Base-by-base conservation (phyloP, 2,888 invertebrate species). In the Glyphotaelius pellucidus region DNA sequence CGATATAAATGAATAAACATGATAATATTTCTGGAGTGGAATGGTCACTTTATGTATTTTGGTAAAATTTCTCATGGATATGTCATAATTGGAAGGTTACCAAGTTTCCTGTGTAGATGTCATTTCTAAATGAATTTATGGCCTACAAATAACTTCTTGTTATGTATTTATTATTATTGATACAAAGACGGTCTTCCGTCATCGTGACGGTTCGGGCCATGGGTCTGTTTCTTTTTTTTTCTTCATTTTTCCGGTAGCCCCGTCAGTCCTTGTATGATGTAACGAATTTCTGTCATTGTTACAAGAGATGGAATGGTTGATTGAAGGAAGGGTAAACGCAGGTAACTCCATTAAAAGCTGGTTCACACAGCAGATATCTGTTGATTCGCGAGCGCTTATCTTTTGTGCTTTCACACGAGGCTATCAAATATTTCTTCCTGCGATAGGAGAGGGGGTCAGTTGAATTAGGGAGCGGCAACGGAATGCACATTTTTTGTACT, bases 11-110 rank as follows among this genome's bases (percentile, higher is more conserved):
- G 3, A 67, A 67, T 25, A 9, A 67, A 67, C 25, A 67, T 67
- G 25, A 67, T n/a, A n/a, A 67, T 3, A 25, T 25, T 67, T 67
- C 67, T n/a, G 81, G 88, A 88, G 88, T 91, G 83, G 32, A 32
- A 42, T 87, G 30, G 80, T 91, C 38, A 85, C 25, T 52, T 90
- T 35, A 90, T 84, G 80, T 89, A 89, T 90, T 90, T 90, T 90
- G 83, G 81, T 90, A 35, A 25, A 83, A 83, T 90, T 90, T 31
- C 83, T 30, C 90, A 80, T 42, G 90, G 67, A 90, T 83, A 47
- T 83, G 90, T 90, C 47, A 42, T 31, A 14, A 81, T 90, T 90
- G 90, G 90, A 90, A 47, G 31, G 83, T 32, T 90, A 47, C 90
- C 90, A 90, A 90, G 31, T 90, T 67, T 67, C 25, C 7, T 83